These are phyloP conservation scores for Diplogasteroides magnus DNA, from an alignment of 1,140 invertebrate genomes.

Conservation along the genomic window DNA sequence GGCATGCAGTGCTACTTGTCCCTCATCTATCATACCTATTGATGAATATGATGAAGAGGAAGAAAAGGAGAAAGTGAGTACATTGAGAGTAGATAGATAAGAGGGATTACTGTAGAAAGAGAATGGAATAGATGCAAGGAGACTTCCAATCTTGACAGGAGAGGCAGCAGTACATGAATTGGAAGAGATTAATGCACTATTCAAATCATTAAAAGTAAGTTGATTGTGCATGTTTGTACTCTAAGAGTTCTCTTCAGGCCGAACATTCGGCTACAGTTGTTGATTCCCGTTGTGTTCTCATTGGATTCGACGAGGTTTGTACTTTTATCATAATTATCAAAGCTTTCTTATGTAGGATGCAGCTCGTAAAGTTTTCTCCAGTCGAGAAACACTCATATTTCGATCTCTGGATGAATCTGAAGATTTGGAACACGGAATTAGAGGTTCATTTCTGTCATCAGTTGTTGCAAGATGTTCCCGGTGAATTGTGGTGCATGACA, in stretches of 20 bases:
- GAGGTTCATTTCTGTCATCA: too few relatives aligned
- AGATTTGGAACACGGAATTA: conserved; percentile 41
- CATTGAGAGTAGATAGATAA: not conserved
- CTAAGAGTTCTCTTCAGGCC: conserved; percentile 27
- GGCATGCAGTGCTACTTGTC: too few relatives aligned
- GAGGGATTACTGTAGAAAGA: not conserved
- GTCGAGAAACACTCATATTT: conserved; percentile 32
- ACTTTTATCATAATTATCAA: conserved; percentile 4
- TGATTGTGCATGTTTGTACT: not conserved
- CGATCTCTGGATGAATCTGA: conserved; percentile 34
- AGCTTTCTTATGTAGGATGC: conserved; percentile 17
- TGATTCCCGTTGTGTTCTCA: conserved; percentile 40
- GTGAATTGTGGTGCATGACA: too few relatives aligned
- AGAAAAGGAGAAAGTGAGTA: not conserved
- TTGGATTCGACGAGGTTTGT: conserved; percentile 38
- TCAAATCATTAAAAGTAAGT: not conserved
- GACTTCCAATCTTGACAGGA: not conserved
- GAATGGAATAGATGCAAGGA: not conserved
- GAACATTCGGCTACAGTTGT: conserved; percentile 35
- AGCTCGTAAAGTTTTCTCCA: conserved; percentile 14
- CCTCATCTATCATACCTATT: conserved; percentile 21
- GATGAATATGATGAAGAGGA: conserved; percentile 17
- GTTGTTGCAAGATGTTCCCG: too few relatives aligned
- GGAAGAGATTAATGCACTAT: not conserved
- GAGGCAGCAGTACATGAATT: not conserved